Evolutionary conservation across 2,113 vertebrate species (phyloP).

Genomic region (Barnardius zonarius): DNA sequence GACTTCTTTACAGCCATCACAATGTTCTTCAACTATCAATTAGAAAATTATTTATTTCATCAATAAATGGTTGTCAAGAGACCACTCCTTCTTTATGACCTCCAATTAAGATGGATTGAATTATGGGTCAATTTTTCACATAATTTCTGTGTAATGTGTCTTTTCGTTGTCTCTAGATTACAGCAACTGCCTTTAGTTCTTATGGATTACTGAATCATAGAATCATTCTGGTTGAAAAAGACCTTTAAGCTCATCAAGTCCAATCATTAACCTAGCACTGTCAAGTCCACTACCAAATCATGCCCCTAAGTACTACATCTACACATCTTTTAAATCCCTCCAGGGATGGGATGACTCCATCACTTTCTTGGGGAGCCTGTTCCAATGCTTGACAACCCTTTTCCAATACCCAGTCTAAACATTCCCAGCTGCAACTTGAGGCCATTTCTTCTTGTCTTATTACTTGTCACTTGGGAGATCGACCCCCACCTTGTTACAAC

Average conservation of each 20-base stretch:
- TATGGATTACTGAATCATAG: background rate
- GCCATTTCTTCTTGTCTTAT: background rate
- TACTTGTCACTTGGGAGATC: too few relatives aligned
- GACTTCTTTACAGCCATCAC: background rate
- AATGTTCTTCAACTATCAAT: background rate
- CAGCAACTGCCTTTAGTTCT: background rate
- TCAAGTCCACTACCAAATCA: background rate
- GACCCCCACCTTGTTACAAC: background rate
- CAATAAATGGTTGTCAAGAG: background rate
- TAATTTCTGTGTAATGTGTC: background rate
- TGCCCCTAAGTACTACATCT: background rate
- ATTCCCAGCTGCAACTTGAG: background rate
- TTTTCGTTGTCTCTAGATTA: background rate
- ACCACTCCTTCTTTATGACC: background rate
- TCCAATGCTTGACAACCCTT: too few relatives aligned
- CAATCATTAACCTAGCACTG: background rate
- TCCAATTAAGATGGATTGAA: background rate
- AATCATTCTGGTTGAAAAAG: background rate
- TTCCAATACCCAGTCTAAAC: accelerated
- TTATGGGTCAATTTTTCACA: background rate
- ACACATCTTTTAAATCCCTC: background rate
- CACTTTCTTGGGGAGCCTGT: background rate
- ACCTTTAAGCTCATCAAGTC: background rate
- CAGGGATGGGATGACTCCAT: background rate
- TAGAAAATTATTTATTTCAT: background rate